A percentile compares a stretch with the other conserved stretches of the same genome.
Evolutionary conservation across 2,888 invertebrate genomes (phyloP).

Genomic region (Nomada lathburiana): DNA sequence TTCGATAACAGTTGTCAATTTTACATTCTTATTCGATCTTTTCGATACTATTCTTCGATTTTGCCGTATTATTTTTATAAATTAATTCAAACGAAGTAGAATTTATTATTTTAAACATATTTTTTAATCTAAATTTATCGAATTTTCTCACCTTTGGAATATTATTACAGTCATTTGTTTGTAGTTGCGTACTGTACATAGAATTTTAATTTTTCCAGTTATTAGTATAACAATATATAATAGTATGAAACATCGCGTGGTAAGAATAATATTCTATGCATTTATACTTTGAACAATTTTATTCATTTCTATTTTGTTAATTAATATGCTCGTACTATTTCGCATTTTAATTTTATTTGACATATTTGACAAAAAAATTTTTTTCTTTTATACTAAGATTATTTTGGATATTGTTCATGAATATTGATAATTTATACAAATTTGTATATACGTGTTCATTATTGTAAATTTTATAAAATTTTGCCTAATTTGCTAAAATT

Average conservation of each 20-base stretch:
- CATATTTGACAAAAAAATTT: too few species aligned
- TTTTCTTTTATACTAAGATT: too few species aligned
- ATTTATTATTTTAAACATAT: slow-evolving; percentile 19
- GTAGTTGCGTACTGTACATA: background rate
- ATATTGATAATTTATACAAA: background rate
- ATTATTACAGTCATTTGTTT: background rate
- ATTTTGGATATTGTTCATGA: too few species aligned
- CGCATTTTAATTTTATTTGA: background rate
- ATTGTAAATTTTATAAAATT: background rate
- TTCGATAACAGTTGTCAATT: slow-evolving; percentile 55
- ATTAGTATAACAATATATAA: slow-evolving; percentile 11
- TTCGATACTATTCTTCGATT: background rate
- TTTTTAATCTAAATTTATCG: slow-evolving; percentile 8
- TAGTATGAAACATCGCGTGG: background rate
- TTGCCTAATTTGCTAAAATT: background rate
- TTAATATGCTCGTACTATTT: background rate
- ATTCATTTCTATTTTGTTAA: slow-evolving; percentile 3
- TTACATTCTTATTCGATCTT: background rate
- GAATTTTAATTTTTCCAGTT: background rate
- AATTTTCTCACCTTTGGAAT: slow-evolving; percentile 1
- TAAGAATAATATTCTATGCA: slow-evolving; percentile 7
- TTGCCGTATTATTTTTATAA: background rate
- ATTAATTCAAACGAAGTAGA: background rate
- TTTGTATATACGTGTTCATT: slow-evolving; percentile 1
- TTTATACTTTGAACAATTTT: slow-evolving; percentile 6